A percentile compares a stretch with the other conserved stretches of the same genome.
phyloP scores from a whole-genome alignment of 2,888 invertebrate species.

The Pristionchus arcanus region DNA sequence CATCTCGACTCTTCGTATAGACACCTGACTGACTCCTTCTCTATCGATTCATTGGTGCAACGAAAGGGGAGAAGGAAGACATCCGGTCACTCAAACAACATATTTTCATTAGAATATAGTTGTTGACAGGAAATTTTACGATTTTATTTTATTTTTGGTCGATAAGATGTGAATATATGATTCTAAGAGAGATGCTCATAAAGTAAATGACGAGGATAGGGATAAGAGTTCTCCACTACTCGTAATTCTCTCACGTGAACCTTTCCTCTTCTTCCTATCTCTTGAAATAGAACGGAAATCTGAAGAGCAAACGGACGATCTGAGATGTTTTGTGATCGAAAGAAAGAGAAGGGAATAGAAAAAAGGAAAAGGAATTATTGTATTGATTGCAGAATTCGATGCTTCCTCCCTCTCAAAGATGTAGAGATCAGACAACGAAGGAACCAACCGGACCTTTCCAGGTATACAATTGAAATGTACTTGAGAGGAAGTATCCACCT shows the following conservation, averaged over 20 bases:
- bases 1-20: conserved; percentile 18
- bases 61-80: neutral
- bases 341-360: conserved; percentile 23
- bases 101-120: neutral
- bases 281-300: conserved; percentile 30
- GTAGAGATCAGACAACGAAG: conserved; percentile 96
- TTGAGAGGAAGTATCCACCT: neutral
- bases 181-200: neutral
- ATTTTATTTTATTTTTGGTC: too few species aligned
- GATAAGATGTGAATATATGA: neutral
- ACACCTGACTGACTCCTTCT: conserved; percentile 32
- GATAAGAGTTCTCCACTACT: neutral
- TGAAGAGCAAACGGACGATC: neutral
- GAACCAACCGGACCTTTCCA: conserved; percentile 92
- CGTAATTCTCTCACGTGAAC: neutral
- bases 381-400: conserved; percentile 89
- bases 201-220: neutral
- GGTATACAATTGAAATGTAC: conserved; percentile 82
- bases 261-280: conserved; percentile 28
- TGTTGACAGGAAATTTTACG: neutral
- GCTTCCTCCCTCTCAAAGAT: conserved; percentile 95
- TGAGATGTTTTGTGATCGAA: conserved; percentile 18
- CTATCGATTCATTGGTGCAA: conserved; percentile 5
- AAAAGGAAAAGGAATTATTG: neutral
- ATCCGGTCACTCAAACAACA: neutral